Conservation (phyloP, 2,113 vertebrate species). For the Tachycineta bicolor region DNA sequence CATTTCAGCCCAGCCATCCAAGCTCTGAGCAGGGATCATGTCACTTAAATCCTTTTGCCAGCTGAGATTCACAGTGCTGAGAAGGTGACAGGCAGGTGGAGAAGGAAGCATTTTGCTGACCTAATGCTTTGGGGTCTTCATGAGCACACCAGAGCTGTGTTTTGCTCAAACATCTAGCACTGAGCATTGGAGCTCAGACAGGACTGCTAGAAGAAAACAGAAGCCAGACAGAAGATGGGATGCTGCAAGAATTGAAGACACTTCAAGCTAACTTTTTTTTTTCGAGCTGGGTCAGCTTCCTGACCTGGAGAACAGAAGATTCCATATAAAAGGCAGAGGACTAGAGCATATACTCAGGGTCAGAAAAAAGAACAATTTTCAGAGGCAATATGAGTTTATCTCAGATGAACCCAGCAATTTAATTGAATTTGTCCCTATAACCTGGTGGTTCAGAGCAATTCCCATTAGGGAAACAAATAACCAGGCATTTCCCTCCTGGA, state of each 20-base stretch:
- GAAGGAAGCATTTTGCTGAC: not conserved
- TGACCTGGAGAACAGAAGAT: not conserved
- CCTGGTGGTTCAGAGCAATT: not conserved
- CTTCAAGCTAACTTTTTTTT: not conserved
- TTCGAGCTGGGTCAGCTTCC: not conserved
- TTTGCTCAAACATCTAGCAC: not conserved
- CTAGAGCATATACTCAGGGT: not conserved
- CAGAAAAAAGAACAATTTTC: not conserved
- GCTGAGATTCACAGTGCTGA: not conserved
- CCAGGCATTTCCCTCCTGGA: not conserved
- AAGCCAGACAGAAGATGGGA: not conserved
- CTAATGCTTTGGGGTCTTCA: not conserved
- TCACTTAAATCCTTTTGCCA: not conserved
- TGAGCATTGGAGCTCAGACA: fast-evolving
- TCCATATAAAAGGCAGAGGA: not conserved
- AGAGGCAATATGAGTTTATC: not conserved
- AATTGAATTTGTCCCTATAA: not conserved
- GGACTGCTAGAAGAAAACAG: not conserved
- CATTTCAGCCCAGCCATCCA: not conserved
- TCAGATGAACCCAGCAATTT: not conserved
- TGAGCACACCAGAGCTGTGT: not conserved
- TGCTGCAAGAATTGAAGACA: not conserved
- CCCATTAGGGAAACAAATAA: not conserved
- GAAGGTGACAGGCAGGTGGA: not conserved
- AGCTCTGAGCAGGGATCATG: not conserved